Evolutionary conservation across 2,888 invertebrate species (phyloP), one percentile per base, ranked within the genome.

Genomic region (Anarsia innoxiella): DNA sequence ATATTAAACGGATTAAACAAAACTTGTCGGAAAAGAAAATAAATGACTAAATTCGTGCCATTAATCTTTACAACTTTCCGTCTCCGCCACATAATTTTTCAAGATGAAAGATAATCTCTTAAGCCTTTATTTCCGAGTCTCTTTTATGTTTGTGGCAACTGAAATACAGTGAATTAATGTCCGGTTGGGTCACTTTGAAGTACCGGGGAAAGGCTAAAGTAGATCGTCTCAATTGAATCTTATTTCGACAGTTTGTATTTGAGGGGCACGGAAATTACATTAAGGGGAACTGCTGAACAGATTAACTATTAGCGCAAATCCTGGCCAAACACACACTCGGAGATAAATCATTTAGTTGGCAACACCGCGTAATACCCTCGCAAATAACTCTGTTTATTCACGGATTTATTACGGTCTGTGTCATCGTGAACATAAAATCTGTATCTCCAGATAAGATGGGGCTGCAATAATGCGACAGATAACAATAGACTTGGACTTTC

Each of bases 11-110:
- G 41, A 47, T 45, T 50, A 45, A 39, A 41, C 40, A 50, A 51
- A 71, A 68, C 60, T 54, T 49, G 32, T 45, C 49, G 55, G 48
- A 63, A 61, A 56, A 51, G 38, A 53, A 58, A 52, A 56, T 54
- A 49, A 41, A 46, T 47, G 48, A 55, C 56, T 51, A 53, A 55
- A 53, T 48, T 53, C 51, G 58, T 55, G 49, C 38, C 36, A 36
- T 41, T 43, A 39, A 25, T 53, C 36, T n/a, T 23, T 28, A 33
- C 36, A 46, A 42, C 42, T 46, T 44, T 30, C 34, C n/a, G n/a
- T 19, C 23, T 26, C 33, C 26, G 10, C 15, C 30, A 50, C 44
- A 51, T 44, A 34, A 33, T 58, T 59, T 52, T 44, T 43, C 44
- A 11, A 23, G 34, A 32, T 48, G 30, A 41, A 47, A 43, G 43